Evolutionary conservation across 1,140 invertebrate genomes (phyloP).

Genomic region (Agraylea sexmaculata): DNA sequence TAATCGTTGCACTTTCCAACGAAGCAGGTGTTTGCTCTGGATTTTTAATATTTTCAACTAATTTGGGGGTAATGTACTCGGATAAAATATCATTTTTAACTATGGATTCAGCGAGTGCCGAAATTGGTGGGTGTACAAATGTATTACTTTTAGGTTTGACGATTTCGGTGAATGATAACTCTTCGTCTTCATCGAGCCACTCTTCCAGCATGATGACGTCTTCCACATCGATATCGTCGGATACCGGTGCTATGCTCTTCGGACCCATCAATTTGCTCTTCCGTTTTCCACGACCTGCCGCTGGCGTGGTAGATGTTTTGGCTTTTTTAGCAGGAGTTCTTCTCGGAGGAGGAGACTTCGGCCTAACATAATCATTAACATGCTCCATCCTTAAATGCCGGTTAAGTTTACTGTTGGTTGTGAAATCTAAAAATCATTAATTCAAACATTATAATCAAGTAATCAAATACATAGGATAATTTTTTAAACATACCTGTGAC

Average conservation of each 20-base stretch:
- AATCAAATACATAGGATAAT: conserved; percentile 9
- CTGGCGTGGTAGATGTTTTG: neutral
- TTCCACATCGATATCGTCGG: conserved; percentile 8
- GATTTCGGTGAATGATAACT: conserved; percentile 5
- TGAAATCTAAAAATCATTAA: conserved; percentile 12
- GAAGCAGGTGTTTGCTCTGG: neutral
- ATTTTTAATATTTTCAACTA: neutral
- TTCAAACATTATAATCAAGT: conserved; percentile 3
- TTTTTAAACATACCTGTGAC: conserved; percentile 11
- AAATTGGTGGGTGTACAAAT: neutral
- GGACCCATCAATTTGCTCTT: neutral
- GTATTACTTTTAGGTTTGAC: no score
- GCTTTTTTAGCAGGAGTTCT: neutral
- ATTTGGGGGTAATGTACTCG: neutral
- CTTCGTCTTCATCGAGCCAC: conserved; percentile 19
- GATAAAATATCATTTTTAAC: conserved; percentile 3
- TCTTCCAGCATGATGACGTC: conserved; percentile 19
- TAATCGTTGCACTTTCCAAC: neutral
- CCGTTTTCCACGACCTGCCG: neutral
- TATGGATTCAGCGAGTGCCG: neutral
- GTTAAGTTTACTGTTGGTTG: neutral
- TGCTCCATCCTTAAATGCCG: conserved; percentile 4
- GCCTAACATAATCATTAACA: neutral
- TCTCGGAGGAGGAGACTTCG: neutral
- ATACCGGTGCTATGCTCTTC: neutral